phyloP scores from a whole-genome alignment of 2,888 invertebrate genomes.

The Plemyria rubiginata region DNA sequence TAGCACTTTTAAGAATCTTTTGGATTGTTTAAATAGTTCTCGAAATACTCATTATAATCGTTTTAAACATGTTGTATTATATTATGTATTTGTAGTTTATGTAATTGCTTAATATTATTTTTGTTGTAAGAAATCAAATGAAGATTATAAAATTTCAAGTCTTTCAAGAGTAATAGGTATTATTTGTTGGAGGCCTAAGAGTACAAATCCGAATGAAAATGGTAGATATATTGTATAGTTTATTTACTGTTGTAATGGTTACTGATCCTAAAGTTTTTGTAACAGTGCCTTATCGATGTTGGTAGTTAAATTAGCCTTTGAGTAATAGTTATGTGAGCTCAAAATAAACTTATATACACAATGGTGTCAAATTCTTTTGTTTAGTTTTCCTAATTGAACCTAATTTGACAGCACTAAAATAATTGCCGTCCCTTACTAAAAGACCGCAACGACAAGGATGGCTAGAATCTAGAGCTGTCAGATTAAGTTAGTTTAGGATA shows the following conservation, averaged over 20 bases:
- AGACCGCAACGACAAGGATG: too few relatives aligned
- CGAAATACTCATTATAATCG: constrained; percentile 44
- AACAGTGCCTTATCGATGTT: constrained; percentile 43
- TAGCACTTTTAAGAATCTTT: constrained; percentile 12
- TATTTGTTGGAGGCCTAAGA: constrained; percentile 42
- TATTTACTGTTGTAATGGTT: constrained; percentile 23
- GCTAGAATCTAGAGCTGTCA: too few relatives aligned
- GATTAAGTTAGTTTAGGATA: too few relatives aligned
- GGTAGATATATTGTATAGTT: constrained; percentile 11
- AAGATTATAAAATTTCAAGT: constrained; percentile 25
- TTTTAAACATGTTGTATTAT: constrained; percentile 27
- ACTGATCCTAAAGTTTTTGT: constrained; percentile 31
- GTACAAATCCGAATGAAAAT: constrained; percentile 46
- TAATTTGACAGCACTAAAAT: too few relatives aligned
- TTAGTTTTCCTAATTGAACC: too few relatives aligned
- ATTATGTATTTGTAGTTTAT: constrained; percentile 43
- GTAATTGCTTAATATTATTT: constrained; percentile 42
- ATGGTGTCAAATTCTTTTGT: too few relatives aligned
- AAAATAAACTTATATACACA: not conserved
- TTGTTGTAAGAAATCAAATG: constrained; percentile 48
- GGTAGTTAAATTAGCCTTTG: constrained; percentile 1
- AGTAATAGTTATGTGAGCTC: not conserved
- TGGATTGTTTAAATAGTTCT: constrained; percentile 36
- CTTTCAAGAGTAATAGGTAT: constrained; percentile 8
- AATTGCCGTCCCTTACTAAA: too few relatives aligned